These are phyloP conservation scores for Drosophila varians DNA, from an alignment of 1,140 invertebrate genomes.

Conservation along the genomic window DNA sequence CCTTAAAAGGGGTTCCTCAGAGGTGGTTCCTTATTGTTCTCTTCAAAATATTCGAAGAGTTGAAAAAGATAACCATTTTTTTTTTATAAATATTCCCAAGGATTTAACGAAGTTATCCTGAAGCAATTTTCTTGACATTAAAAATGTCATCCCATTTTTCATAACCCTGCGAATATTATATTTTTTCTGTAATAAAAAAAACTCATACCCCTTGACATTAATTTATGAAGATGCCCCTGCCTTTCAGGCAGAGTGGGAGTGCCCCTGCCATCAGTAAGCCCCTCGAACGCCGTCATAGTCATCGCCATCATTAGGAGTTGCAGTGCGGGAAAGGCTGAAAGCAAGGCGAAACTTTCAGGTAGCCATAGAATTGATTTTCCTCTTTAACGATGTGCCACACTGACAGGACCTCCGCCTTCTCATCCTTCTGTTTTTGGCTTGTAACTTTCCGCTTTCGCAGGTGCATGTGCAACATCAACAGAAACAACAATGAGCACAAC, in stretches of 20 bases:
- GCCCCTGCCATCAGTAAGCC: not conserved
- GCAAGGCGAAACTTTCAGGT: conserved; percentile 28
- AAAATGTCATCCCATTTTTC: not conserved
- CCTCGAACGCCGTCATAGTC: conserved; percentile 14
- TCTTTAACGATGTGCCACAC: conserved; percentile 38
- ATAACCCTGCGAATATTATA: too few relatives aligned
- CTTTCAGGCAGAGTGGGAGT: not conserved
- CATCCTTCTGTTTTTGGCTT: not conserved
- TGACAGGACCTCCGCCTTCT: not conserved
- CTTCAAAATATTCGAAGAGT: too few relatives aligned
- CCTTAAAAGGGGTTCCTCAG: not conserved
- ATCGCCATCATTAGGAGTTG: conserved; percentile 28
- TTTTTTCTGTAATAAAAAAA: not conserved
- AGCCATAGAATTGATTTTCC: conserved; percentile 52
- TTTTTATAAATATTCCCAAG: not conserved
- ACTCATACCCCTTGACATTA: not conserved
- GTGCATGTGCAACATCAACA: conserved; percentile 52
- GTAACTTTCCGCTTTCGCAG: conserved; percentile 39
- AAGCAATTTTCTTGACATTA: not conserved
- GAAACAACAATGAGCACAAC: conserved; percentile 42
- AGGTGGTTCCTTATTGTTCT: too few relatives aligned
- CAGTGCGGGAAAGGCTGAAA: conserved; percentile 16
- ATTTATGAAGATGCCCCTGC: not conserved
- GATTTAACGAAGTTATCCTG: too few relatives aligned
- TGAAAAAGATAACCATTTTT: too few relatives aligned